Evolutionary conservation across 2,888 invertebrate genomes (phyloP).

Genomic region (Cryptocephalus primarius): DNA sequence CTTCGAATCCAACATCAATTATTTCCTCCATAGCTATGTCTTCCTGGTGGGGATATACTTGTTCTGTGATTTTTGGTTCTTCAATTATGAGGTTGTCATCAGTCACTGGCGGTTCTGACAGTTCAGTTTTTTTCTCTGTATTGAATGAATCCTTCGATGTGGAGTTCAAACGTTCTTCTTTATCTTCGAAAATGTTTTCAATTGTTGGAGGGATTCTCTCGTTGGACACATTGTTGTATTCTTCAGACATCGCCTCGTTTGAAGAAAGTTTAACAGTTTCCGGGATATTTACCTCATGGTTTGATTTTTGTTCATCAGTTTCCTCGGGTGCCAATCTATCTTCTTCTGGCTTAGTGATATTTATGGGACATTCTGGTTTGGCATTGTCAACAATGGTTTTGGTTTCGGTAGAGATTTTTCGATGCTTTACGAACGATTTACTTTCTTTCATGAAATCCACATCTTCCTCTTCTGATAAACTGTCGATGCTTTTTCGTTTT

Average conservation of each 20-base stretch:
- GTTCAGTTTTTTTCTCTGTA: too few species aligned
- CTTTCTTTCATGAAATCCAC: neutral
- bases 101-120: too few species aligned
- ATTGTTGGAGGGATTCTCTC: neutral
- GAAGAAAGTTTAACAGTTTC: neutral
- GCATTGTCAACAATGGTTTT: neutral
- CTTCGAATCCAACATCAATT: neutral
- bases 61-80: too few species aligned
- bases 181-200: neutral
- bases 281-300: neutral
- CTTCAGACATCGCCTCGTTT: constrained; percentile 2
- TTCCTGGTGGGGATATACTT: neutral
- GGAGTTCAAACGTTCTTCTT: neutral
- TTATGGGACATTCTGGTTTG: too few species aligned
- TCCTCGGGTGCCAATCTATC: neutral
- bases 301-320: neutral
- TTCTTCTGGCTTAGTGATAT: neutral
- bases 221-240: neutral
- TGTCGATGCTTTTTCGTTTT: constrained; percentile 7
- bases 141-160: neutral
- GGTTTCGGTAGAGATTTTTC: neutral
- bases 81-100: too few species aligned
- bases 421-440: neutral
- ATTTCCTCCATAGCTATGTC: neutral
- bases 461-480: neutral